A percentile compares a stretch with the other conserved stretches of the same genome.
Conservation (phyloP, 37 sponge, comb jelly and placozoan genomes). For the Hormiphora californensis region DNA sequence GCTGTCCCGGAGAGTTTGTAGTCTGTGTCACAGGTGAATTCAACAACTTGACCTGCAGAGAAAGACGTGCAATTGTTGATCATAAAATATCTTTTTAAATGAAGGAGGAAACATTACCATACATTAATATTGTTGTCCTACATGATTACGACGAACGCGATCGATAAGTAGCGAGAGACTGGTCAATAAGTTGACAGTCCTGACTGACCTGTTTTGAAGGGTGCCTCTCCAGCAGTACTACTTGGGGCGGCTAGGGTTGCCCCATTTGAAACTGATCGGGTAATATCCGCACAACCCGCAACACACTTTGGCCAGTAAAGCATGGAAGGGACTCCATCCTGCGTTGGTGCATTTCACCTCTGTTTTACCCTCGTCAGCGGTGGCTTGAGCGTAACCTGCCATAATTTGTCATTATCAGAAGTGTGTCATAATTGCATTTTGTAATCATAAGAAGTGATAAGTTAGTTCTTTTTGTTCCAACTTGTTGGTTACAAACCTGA, state of each 20-base stretch:
- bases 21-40: neutral
- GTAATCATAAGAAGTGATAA: no score
- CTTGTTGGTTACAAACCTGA: neutral
- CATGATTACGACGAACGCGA: no score
- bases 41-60: neutral
- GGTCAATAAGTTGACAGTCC: no score
- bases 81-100: no score
- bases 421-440: no score
- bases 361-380: neutral
- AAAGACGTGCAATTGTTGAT: no score
- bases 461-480: neutral
- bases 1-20: neutral
- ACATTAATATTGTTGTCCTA: no score
- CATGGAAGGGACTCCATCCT: neutral
- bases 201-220: neutral
- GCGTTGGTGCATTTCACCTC: neutral
- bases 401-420: no score
- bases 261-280: neutral
- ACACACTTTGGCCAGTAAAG: conserved; percentile 29
- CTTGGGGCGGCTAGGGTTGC: neutral
- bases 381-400: neutral
- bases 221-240: neutral
- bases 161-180: no score
- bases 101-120: no score
- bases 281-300: neutral